Percentiles rank a stretch among this genome's conserved stretches.
These are phyloP conservation scores for Arctia plantaginis DNA, from an alignment of 2,888 invertebrate genomes.

Conservation along the genomic window DNA sequence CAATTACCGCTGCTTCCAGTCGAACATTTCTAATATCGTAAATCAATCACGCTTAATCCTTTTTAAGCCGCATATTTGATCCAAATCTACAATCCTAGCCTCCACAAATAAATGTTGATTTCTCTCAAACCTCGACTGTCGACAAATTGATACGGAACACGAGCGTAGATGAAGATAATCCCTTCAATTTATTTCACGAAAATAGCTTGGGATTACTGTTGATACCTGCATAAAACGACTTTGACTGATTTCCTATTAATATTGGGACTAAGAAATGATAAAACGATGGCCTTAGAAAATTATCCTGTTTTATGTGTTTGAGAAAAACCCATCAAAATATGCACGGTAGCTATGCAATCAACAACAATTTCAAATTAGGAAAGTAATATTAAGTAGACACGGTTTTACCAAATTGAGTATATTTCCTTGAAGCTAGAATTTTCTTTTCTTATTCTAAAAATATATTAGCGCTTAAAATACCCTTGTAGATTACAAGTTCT, in stretches of 20 bases:
- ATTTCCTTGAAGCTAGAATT: too few relatives aligned
- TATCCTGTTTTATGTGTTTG: not conserved
- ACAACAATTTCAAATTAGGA: too few relatives aligned
- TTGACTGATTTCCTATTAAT: constrained; percentile 19
- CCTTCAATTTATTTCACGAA: constrained; percentile 43
- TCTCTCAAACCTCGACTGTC: constrained; percentile 45
- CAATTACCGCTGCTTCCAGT: not conserved
- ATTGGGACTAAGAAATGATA: not conserved
- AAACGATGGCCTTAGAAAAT: not conserved
- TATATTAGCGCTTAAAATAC: too few relatives aligned
- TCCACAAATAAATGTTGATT: constrained; percentile 45
- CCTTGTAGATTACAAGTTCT: too few relatives aligned
- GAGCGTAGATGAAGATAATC: constrained; percentile 36
- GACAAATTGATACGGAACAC: constrained; percentile 52
- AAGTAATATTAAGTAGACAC: too few relatives aligned
- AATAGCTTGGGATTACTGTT: constrained; percentile 32
- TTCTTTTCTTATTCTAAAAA: too few relatives aligned
- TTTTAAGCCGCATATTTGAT: constrained; percentile 21
- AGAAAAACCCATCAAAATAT: not conserved
- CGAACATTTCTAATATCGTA: not conserved
- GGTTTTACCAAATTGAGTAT: too few relatives aligned
- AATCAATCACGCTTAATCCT: not conserved
- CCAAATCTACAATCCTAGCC: constrained; percentile 16
- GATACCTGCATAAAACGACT: constrained; percentile 27
- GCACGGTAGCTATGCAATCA: too few relatives aligned